Evolutionary conservation across 2,113 vertebrate species (phyloP).

Genomic region (Alosa alosa): DNA sequence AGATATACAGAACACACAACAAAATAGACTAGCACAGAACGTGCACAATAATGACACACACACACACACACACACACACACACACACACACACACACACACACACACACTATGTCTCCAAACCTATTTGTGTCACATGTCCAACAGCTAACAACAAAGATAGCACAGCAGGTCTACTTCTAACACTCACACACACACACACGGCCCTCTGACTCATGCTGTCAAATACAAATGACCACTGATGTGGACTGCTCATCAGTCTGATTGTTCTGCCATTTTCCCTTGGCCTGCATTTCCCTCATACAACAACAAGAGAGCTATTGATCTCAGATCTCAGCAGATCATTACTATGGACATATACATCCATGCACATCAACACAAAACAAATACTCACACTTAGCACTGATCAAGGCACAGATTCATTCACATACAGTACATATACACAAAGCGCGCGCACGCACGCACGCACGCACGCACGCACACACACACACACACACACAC

Average conservation of each 20-base stretch:
- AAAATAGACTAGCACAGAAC: neutral
- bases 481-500: slow-evolving; percentile 50
- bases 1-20: no score
- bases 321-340: neutral
- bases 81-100: neutral
- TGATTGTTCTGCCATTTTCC: slow-evolving; percentile 33
- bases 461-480: neutral
- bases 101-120: neutral
- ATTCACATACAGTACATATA: neutral
- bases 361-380: neutral
- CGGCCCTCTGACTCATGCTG: slow-evolving; percentile 23
- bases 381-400: neutral
- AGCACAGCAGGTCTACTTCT: neutral
- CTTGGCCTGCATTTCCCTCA: slow-evolving; percentile 18
- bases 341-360: slow-evolving; percentile 1
- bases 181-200: neutral
- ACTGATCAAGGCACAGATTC: neutral
- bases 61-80: neutral
- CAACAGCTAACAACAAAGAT: no score
- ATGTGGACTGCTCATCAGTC: slow-evolving; percentile 42
- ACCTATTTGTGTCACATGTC: no score
- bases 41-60: slow-evolving; percentile 59
- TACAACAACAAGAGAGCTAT: neutral
- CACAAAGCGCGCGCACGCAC: neutral
- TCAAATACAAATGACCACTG: slow-evolving; percentile 34